Base-by-base conservation (phyloP, 1,140 invertebrate genomes). In the Plodia interpunctella region DNA sequence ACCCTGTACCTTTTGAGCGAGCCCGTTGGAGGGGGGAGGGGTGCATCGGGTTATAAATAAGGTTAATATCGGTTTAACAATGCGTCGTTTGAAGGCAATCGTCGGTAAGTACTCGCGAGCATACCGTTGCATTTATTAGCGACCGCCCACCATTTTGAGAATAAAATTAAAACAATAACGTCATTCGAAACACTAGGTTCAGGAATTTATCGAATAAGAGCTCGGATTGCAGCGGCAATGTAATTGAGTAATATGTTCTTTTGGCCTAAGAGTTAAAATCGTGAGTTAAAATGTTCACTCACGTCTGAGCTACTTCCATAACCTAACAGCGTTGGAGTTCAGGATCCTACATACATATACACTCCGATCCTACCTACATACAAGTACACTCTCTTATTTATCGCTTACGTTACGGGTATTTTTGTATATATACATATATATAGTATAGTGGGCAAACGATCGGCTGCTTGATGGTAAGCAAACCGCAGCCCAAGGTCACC, bases 41-140 rank as follows among this genome's bases (percentile, higher is more conserved):
- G 21, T 25, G 51, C 21, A 53, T 13, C 19, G 51, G 51, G 51
- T 53, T 53, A 53, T 53, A 53, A 53, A 53, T 53, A 53, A 53
- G 51, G 20, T 53, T 53, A 53, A 53, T 53, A 53, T 25, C 51
- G 51, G 19, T 25, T 15, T 25, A 53, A 53, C 51, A 53, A 53
- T 53, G 19, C 51, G 51, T 21, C 51, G 19, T 53, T 53, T n/a
- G 51, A 53, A 53, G 5, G 51, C 51, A 53, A 25, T 53, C 13
- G 51, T 6, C 13, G 51, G 13, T 53, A 25, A 53, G 21, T 53
- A 53, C 51, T 53, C 56, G 58, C 35, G 55, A 44, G n/a, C 38
- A 44, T 44, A 44, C 38, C 38, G 38, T 44, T 44, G 13, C 38
- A 17, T 44, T 25, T 44, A 44, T 44, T 44, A 44, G 38, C 38